Evolutionary conservation across 2,113 vertebrate species (phyloP), one percentile per base, ranked within the genome.

Genomic region (Geococcyx californianus): DNA sequence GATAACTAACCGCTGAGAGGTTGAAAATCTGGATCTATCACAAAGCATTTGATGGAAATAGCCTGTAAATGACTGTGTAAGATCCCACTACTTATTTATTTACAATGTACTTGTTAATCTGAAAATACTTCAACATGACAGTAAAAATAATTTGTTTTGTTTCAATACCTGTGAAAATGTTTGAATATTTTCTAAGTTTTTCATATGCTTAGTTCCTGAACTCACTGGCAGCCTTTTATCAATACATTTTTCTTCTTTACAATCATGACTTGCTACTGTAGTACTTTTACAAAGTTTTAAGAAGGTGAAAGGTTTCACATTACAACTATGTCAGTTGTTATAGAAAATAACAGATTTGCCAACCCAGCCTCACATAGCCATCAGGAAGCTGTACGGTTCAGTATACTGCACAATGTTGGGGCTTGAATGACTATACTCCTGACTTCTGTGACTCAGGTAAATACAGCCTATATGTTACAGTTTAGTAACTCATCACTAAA

Each of bases 391-490:
- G 44, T 28, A n/a, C 10, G 24, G 64, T 20, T 69, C 62, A 8
- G 34, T 52, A 7, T 16, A 38, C 0, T 38, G n/a, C 13, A 73
- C 34, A 58, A 45, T 19, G 11, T 1, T 64, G 9, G 21, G 19
- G 16, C 14, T 93, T 60, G 14, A 81, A 10, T 36, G 73, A 73
- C 51, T 80, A 47, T 73, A 26, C 44, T 79, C 52, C 60, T 64
- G 33, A 60, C 36, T 38, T 49, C n/a, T 49, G 33, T 69, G 56
- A 84, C 26, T 59, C 10, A 60, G 19, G 25, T 34, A 78, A 83
- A 70, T 9, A 31, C 5, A 31, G 33, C 10, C 56, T 67, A 2
- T 31, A 28, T 11, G 23, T 28, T 62, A 79, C 15, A 66, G 13
- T 13, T 33, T 40, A 87, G 56, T 13, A 87, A 84, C 5, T 4